Evolutionary conservation across 35 echinoderm and acorn worm genomes (phyloP).

Genomic region (Ophioderma brevispina): DNA sequence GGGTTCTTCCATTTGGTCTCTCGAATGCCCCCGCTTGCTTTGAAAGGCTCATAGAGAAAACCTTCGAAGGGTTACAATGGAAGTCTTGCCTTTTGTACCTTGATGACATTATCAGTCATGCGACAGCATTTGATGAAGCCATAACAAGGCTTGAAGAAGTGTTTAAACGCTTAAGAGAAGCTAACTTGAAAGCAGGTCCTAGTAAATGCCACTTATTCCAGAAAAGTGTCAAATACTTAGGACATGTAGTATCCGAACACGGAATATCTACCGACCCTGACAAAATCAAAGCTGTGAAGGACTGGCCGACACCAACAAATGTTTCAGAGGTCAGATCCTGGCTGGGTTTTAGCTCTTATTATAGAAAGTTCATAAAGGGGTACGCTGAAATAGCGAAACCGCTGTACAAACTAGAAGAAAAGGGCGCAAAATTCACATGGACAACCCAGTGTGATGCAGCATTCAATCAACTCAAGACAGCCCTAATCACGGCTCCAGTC

Average conservation of each 20-base stretch:
- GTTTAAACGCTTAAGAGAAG: not conserved
- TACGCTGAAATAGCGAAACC: constrained; percentile 55
- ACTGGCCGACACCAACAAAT: constrained; percentile 41
- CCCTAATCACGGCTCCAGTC: constrained; percentile 38
- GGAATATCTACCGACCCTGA: constrained; percentile 46
- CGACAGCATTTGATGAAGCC: not conserved
- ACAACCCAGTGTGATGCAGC: constrained; percentile 19
- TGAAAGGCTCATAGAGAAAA: constrained; percentile 54
- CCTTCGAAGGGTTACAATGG: constrained; percentile 59
- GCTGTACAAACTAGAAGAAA: constrained; percentile 39
- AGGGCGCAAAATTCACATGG: constrained; percentile 24
- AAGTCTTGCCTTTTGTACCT: constrained; percentile 63
- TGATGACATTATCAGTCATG: too few species aligned
- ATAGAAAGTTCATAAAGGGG: constrained; percentile 52
- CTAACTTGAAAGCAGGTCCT: constrained; percentile 58
- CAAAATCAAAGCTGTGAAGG: constrained; percentile 35
- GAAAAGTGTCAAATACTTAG: constrained; percentile 60
- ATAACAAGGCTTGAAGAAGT: constrained; percentile 43
- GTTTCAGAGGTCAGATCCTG: constrained; percentile 37
- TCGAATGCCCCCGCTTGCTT: constrained; percentile 63
- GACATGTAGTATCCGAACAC: constrained; percentile 35
- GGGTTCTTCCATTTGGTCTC: constrained; percentile 60
- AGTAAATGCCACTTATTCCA: constrained; percentile 69
- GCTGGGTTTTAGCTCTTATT: constrained; percentile 52
- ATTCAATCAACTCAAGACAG: constrained; percentile 38